These are phyloP conservation scores for Dipodomys ordii DNA, from an alignment of 2,113 vertebrate species.

Conservation along the genomic window DNA sequence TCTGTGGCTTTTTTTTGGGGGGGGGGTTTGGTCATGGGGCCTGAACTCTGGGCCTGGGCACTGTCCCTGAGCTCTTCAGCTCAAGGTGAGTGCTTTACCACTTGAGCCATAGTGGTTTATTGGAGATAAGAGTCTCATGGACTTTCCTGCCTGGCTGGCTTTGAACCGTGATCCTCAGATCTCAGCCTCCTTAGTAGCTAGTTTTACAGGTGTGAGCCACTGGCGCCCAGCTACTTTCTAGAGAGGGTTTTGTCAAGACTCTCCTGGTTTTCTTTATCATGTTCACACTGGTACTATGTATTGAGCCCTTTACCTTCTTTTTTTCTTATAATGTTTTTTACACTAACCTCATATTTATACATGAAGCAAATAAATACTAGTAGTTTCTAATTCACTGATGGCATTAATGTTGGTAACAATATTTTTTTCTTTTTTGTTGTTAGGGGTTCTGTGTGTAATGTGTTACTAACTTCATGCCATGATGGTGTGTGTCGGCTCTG, in stretches of 20 bases:
- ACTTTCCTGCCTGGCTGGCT: no score
- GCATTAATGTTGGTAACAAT: background rate
- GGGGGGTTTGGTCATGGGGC: no score
- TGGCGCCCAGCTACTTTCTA: no score
- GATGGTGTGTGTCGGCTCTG: slow-evolving; percentile 97
- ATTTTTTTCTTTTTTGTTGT: slow-evolving; percentile 64
- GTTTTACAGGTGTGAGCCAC: no score
- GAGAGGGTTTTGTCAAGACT: background rate
- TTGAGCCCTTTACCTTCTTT: background rate
- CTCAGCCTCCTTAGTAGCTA: no score
- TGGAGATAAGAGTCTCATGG: no score
- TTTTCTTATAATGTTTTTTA: background rate
- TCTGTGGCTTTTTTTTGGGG: background rate
- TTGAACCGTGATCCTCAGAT: no score
- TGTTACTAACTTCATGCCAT: slow-evolving; percentile 96
- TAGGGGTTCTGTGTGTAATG: slow-evolving; percentile 97
- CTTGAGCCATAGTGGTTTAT: no score
- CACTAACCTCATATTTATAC: background rate
- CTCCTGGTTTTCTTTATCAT: slow-evolving; percentile 30
- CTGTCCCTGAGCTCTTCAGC: no score
- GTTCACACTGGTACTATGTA: background rate
- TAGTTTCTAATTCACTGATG: slow-evolving; percentile 34
- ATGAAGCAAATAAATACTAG: background rate
- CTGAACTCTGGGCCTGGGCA: no score
- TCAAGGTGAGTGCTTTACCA: no score